A percentile compares a stretch with the other conserved stretches of the same genome.
Evolutionary conservation across 2,113 vertebrate species (phyloP).

Genomic region (mouse (Mus musculus)): GRCm39 chr17:46168501-46169000

Average conservation of each 20-base stretch:
- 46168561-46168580: background rate
- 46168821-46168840: background rate
- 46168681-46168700: background rate
- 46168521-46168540: background rate
- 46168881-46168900: background rate
- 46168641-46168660: background rate
- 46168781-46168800: background rate
- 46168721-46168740: background rate
- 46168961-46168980: background rate
- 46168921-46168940: background rate
- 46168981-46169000: background rate
- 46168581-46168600: background rate
- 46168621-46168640: background rate
- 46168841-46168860: background rate
- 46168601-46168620: background rate
- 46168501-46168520: background rate
- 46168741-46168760: background rate
- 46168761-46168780: background rate
- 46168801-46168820: background rate
- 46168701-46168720: background rate
- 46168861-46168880: background rate
- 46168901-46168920: background rate
- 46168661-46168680: background rate
- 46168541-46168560: background rate
- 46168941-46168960: no score